Conservation (phyloP, 1,140 invertebrate genomes). For the Streblospio benedicti region DNA sequence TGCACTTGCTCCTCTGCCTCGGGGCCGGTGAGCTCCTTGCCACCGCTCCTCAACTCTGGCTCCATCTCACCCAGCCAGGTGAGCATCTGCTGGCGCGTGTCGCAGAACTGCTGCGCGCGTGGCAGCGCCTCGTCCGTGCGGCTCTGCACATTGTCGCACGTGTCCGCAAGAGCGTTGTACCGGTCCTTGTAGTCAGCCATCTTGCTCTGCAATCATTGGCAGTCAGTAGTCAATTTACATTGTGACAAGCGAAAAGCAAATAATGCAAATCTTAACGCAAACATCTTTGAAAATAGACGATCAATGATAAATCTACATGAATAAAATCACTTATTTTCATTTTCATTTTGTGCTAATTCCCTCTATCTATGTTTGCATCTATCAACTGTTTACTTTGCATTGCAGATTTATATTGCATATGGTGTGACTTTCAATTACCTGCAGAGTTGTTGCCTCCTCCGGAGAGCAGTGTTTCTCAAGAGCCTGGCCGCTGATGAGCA, state of each 20-base stretch:
- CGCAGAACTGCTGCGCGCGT: constrained; percentile 85
- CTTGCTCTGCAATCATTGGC: constrained; percentile 85
- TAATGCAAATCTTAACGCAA: too few relatives aligned
- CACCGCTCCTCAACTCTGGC: constrained; percentile 59
- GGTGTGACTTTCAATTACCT: too few relatives aligned
- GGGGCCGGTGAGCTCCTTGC: constrained; percentile 27
- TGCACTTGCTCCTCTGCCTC: constrained; percentile 39
- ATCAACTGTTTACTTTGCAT: too few relatives aligned
- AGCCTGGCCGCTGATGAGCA: constrained; percentile 78
- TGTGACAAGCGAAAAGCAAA: too few relatives aligned
- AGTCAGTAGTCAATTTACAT: too few relatives aligned
- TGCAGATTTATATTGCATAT: too few relatives aligned
- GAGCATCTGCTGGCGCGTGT: constrained; percentile 72
- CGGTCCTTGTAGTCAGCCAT: constrained; percentile 78
- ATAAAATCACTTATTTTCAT: too few relatives aligned
- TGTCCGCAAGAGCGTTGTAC: constrained; percentile 77
- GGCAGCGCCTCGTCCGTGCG: constrained; percentile 78
- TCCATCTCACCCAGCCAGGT: constrained; percentile 94
- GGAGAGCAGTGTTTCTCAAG: constrained; percentile 77
- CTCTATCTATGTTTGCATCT: too few relatives aligned
- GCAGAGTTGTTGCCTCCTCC: too few relatives aligned
- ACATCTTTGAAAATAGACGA: too few relatives aligned
- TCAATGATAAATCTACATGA: too few relatives aligned
- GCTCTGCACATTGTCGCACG: constrained; percentile 74
- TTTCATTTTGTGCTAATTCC: too few relatives aligned